Percentiles rank a stretch among this genome's conserved stretches.
Evolutionary conservation across 2,888 invertebrate species (phyloP).

Genomic region (Priocnemis perturbator): DNA sequence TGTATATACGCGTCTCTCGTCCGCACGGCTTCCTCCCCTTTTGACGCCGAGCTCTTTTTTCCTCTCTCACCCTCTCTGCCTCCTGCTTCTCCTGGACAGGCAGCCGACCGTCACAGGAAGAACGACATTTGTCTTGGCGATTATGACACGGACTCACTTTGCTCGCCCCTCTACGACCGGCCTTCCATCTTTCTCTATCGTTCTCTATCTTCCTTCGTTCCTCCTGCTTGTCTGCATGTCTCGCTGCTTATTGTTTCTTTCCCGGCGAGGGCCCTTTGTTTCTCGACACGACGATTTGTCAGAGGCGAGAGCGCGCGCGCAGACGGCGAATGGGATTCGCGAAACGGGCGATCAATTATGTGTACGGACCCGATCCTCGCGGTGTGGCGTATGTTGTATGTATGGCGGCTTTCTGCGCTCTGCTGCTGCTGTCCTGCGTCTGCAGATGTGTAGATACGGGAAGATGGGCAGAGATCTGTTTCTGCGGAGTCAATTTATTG

Average conservation of each 20-base stretch:
- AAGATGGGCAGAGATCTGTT: too few species aligned
- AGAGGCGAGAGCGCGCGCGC: slow-evolving; percentile 13
- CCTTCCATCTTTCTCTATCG: slow-evolving; percentile 10
- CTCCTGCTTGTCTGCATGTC: background rate
- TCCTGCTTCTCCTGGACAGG: background rate
- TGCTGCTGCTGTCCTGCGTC: too few species aligned
- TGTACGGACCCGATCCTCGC: too few species aligned
- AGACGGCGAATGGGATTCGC: slow-evolving; percentile 23
- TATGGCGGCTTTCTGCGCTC: too few species aligned
- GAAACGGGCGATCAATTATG: slow-evolving; percentile 1
- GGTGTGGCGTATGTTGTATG: too few species aligned
- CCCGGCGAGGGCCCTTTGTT: slow-evolving; percentile 12
- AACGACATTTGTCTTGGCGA: slow-evolving; percentile 50
- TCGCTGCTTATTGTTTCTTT: slow-evolving; percentile 40
- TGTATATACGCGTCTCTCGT: background rate
- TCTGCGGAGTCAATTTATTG: too few species aligned
- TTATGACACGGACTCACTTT: slow-evolving; percentile 35
- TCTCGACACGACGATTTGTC: slow-evolving; percentile 34
- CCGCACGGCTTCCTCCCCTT: background rate
- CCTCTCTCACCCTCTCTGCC: too few species aligned
- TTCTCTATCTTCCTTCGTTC: background rate
- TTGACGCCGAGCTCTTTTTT: too few species aligned
- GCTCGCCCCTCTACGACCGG: background rate
- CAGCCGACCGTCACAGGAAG: slow-evolving; percentile 31
- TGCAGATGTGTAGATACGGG: too few species aligned